These are phyloP conservation scores for Sitophilus oryzae DNA, from an alignment of 1,140 invertebrate species.

Conservation along the genomic window DNA sequence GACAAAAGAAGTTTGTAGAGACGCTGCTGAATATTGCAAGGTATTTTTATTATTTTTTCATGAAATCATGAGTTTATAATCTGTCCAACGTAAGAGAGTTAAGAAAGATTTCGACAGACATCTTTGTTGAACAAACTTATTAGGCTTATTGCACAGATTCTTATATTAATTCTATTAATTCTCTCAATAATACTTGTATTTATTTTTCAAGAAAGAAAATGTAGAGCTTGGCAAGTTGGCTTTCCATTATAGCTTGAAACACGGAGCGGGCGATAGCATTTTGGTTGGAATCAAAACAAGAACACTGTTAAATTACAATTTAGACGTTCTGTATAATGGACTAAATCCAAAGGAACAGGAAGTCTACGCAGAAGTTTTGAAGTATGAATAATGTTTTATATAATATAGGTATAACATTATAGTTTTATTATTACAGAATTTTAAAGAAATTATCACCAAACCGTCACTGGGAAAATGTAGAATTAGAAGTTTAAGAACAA, in stretches of 20 bases:
- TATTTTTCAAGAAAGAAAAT: constrained; percentile 48
- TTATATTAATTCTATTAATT: background rate
- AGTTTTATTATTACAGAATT: constrained; percentile 38
- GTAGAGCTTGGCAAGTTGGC: constrained; percentile 68
- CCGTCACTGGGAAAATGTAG: constrained; percentile 51
- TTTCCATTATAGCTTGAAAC: constrained; percentile 56
- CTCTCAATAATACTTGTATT: background rate
- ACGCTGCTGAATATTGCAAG: constrained; percentile 59
- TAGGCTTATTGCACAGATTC: background rate
- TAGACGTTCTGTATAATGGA: constrained; percentile 54
- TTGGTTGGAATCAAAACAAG: constrained; percentile 64
- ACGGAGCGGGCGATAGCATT: constrained; percentile 55
- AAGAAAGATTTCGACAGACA: no score
- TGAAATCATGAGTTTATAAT: no score
- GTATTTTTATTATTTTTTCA: no score
- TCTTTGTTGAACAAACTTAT: background rate
- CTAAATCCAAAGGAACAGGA: constrained; percentile 56
- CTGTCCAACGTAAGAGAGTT: no score
- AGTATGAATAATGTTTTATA: constrained; percentile 21
- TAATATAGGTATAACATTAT: background rate
- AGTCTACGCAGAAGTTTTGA: constrained; percentile 51
- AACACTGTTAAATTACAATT: constrained; percentile 54
- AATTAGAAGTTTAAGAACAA: constrained; percentile 37
- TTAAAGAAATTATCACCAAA: constrained; percentile 40
- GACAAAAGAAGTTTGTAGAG: constrained; percentile 58